A percentile compares a stretch with the other conserved stretches of the same genome.
phyloP scores from a whole-genome alignment of 2,888 invertebrate species.

The Germaria angustata region DNA sequence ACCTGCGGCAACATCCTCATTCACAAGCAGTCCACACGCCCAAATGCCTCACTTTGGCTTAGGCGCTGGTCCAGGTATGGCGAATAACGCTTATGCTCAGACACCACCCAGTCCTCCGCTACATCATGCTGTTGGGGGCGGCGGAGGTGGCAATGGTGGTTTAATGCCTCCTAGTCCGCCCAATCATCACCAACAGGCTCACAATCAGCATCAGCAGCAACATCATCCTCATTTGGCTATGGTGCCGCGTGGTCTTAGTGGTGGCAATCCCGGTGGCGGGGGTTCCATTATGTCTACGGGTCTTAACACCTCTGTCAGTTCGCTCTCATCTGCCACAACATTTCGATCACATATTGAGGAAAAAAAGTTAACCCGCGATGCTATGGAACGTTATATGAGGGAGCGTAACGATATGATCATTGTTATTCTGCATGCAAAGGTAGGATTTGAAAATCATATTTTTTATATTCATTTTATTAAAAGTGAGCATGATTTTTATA shows the following conservation, averaged over 20 bases:
- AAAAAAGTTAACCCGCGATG: conserved; percentile 81
- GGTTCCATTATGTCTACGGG: conserved; percentile 68
- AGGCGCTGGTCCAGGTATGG: conserved; percentile 72
- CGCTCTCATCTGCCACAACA: conserved; percentile 67
- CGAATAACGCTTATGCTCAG: conserved; percentile 84
- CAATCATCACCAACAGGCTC: conserved; percentile 69
- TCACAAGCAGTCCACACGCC: conserved; percentile 14
- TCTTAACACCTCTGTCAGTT: conserved; percentile 68
- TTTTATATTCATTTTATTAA: background rate
- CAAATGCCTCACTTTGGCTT: conserved; percentile 81
- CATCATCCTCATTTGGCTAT: conserved; percentile 75
- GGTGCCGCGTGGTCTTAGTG: conserved; percentile 72
- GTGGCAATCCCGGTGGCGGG: conserved; percentile 64
- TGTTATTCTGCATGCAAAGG: conserved; percentile 98
- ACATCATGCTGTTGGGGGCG: conserved; percentile 82
- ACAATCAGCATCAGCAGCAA: conserved; percentile 72
- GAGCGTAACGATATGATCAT: conserved; percentile 97
- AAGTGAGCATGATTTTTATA: too few species aligned
- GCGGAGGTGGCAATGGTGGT: conserved; percentile 62
- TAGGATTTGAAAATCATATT: too few species aligned
- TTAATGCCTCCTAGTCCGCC: conserved; percentile 71
- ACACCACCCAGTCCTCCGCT: conserved; percentile 89
- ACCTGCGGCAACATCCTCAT: conserved; percentile 43
- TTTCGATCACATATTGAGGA: conserved; percentile 83
- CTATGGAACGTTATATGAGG: conserved; percentile 97